Conservation (phyloP, 2,797 vertebrate genomes). For the Pipistrellus nathusii region DNA sequence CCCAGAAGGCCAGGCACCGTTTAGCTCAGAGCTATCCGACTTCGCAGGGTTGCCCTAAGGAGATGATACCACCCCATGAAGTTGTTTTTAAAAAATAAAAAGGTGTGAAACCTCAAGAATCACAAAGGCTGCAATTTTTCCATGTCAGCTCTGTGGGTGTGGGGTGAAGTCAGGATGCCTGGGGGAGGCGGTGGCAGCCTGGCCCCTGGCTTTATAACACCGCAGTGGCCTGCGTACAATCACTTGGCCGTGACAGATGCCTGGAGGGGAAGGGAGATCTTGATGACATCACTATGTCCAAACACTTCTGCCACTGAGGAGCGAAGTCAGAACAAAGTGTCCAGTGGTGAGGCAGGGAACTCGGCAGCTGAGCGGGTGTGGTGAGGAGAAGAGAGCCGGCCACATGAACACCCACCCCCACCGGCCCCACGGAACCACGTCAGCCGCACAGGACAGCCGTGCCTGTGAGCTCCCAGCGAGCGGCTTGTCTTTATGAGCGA, state of each 20-base stretch:
- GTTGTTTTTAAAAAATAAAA: constrained; percentile 25
- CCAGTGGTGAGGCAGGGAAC: neutral
- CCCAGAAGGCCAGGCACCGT: neutral
- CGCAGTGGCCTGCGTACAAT: rapidly evolving
- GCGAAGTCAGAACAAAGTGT: neutral
- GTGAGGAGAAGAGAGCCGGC: rapidly evolving
- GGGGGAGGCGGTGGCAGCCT: neutral
- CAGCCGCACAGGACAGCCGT: neutral
- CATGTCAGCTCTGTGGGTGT: neutral
- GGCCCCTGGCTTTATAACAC: neutral
- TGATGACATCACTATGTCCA: neutral
- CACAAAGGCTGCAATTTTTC: neutral
- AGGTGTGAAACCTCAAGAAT: constrained; percentile 41
- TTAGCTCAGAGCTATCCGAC: neutral
- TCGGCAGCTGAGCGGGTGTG: neutral
- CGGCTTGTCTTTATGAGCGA: neutral
- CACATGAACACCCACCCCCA: too few species aligned
- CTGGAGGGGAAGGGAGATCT: neutral
- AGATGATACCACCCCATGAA: neutral
- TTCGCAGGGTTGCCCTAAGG: neutral
- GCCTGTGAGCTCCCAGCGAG: neutral
- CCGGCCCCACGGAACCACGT: neutral
- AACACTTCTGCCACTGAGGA: neutral
- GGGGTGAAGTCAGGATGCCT: neutral
- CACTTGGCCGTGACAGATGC: rapidly evolving